Conservation (phyloP, 2,113 vertebrate species). For the Pituophis catenifer region DNA sequence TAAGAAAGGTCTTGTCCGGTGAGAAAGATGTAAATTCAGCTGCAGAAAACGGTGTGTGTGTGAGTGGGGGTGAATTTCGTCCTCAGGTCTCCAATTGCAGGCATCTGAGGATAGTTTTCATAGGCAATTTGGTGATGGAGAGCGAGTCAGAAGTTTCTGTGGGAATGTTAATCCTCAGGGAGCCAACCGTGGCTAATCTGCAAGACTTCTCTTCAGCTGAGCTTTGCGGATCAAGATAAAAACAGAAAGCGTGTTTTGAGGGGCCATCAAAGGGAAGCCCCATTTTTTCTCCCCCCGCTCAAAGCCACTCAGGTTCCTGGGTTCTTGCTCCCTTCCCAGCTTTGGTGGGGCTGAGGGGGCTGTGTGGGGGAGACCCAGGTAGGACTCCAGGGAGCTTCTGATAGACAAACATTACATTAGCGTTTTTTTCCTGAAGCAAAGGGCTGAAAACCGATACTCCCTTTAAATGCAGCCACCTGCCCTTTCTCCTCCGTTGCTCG, state of each 20-base stretch:
- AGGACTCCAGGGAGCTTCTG: constrained; percentile 46
- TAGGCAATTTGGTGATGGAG: background rate
- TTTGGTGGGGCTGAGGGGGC: constrained; percentile 39
- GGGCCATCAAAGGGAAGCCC: constrained; percentile 26
- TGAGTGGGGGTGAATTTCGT: background rate
- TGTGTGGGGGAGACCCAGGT: background rate
- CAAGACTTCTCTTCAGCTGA: constrained; percentile 41
- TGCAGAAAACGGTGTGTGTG: background rate
- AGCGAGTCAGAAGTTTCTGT: constrained; percentile 41
- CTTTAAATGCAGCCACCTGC: constrained; percentile 14
- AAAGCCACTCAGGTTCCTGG: constrained; percentile 41
- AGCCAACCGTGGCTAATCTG: background rate
- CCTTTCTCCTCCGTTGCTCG: constrained; percentile 15
- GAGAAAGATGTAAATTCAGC: constrained; percentile 45
- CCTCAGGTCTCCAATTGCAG: constrained; percentile 55
- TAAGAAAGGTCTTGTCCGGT: constrained; percentile 51
- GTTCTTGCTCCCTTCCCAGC: constrained; percentile 41
- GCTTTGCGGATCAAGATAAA: constrained; percentile 45
- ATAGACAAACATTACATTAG: constrained; percentile 48
- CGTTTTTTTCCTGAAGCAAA: constrained; percentile 21
- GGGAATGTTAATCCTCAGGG: constrained; percentile 48
- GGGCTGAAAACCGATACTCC: constrained; percentile 49
- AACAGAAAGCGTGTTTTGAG: constrained; percentile 32
- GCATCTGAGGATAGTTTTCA: constrained; percentile 34
- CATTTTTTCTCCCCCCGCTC: background rate